A percentile compares a stretch with the other conserved stretches of the same genome.
phyloP scores from a whole-genome alignment of 2,797 vertebrate species.

The Caiman crocodilus region DNA sequence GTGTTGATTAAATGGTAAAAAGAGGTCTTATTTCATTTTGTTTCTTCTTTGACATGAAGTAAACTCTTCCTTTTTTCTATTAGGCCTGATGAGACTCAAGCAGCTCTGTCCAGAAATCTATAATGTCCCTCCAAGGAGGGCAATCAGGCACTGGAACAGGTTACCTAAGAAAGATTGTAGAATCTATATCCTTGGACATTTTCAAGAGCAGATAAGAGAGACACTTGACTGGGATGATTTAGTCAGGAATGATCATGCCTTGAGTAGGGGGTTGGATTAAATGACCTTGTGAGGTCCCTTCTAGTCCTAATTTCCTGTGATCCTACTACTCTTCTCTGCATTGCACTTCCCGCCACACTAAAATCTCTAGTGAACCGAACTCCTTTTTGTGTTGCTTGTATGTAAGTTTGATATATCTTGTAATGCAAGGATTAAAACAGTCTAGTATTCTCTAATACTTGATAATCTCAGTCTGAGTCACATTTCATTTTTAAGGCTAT shows the following conservation, averaged over 20 bases:
- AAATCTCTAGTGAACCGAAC: neutral
- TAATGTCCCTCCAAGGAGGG: neutral
- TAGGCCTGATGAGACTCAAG: neutral
- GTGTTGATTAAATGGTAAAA: conserved; percentile 72
- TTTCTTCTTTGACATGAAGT: conserved; percentile 59
- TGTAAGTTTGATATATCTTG: neutral
- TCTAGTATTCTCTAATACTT: neutral
- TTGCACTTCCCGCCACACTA: neutral
- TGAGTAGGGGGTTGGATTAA: too few species aligned
- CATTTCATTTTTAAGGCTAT: neutral
- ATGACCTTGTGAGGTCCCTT: too few species aligned
- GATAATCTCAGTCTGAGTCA: neutral
- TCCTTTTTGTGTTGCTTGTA: neutral
- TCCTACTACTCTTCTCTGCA: neutral
- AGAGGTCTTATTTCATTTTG: conserved; percentile 32
- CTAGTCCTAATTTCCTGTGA: too few species aligned
- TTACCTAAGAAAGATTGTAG: too few species aligned
- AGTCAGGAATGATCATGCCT: too few species aligned
- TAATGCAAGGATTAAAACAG: neutral
- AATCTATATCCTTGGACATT: too few species aligned
- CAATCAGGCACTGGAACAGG: too few species aligned
- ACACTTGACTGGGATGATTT: too few species aligned
- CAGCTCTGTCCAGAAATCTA: neutral
- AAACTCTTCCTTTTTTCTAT: conserved; percentile 56
- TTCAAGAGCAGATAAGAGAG: too few species aligned